A percentile compares a stretch with the other conserved stretches of the same genome.
These are phyloP conservation scores for Meiosimyza decipiens DNA, from an alignment of 2,888 invertebrate genomes.

Conservation along the genomic window DNA sequence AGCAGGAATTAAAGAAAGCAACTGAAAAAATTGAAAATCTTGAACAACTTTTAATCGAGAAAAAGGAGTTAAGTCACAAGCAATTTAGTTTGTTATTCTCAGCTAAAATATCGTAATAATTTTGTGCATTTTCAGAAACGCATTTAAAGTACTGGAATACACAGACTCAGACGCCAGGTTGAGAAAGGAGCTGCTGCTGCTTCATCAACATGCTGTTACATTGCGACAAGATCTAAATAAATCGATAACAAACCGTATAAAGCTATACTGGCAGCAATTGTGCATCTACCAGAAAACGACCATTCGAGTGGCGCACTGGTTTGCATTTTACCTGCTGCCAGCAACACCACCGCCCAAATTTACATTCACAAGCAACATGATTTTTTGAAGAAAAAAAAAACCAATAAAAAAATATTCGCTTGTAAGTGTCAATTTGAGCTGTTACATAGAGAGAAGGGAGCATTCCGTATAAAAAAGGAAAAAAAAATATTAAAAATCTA, in stretches of 20 bases:
- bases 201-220: slow-evolving; percentile 5
- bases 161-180: not conserved
- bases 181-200: slow-evolving; percentile 25
- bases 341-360: slow-evolving; percentile 45
- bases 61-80: slow-evolving; percentile 39
- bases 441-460: no score
- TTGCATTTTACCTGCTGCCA: slow-evolving; percentile 49
- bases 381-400: not conserved
- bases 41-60: slow-evolving; percentile 32
- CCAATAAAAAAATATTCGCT: no score
- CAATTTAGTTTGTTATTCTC: not conserved
- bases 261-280: slow-evolving; percentile 38
- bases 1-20: slow-evolving; percentile 37
- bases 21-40: slow-evolving; percentile 34
- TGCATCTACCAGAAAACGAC: slow-evolving; percentile 38
- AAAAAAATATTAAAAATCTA: no score
- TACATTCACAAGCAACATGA: not conserved
- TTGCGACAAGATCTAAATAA: slow-evolving; percentile 36
- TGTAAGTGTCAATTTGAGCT: no score
- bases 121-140: not conserved
- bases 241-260: slow-evolving; percentile 40
- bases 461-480: no score
- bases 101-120: not conserved
- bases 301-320: slow-evolving; percentile 41
- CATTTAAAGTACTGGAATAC: not conserved